Evolutionary conservation across 2,797 vertebrate species (phyloP).

Genomic region (Borostomias antarcticus): DNA sequence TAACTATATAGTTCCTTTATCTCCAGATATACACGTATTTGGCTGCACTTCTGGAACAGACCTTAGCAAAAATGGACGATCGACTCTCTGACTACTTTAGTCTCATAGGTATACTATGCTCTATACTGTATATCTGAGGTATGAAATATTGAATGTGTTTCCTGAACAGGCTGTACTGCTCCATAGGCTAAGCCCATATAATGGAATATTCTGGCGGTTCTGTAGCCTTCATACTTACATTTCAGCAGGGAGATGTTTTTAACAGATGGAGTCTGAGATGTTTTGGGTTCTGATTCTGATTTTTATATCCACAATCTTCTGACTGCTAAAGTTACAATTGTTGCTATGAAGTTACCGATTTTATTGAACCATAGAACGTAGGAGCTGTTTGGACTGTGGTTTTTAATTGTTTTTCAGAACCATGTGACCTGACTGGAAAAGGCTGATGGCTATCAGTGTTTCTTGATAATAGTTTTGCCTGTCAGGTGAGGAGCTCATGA

Average conservation of each 20-base stretch:
- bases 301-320: neutral
- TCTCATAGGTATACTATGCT: too few relatives aligned
- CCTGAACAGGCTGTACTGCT: neutral
- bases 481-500: neutral
- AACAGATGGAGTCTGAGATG: too few relatives aligned
- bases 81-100: too few relatives aligned
- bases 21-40: neutral
- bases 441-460: neutral
- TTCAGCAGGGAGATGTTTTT: neutral
- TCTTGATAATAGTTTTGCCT: slow-evolving; percentile 9
- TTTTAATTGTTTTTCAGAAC: neutral
- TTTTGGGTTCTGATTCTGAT: too few relatives aligned
- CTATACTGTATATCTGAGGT: too few relatives aligned
- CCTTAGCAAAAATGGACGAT: too few relatives aligned
- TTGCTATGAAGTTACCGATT: too few relatives aligned
- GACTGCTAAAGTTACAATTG: too few relatives aligned
- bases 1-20: slow-evolving; percentile 1
- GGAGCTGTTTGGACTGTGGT: too few relatives aligned
- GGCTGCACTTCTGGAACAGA: too few relatives aligned
- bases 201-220: neutral
- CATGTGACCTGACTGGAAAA: neutral
- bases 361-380: too few relatives aligned
- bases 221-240: neutral
- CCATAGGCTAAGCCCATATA: neutral
- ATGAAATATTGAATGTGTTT: too few relatives aligned